These are phyloP conservation scores for Acropora tenuis DNA, from an alignment of 64 coral and sea anemone genomes.

Conservation along the genomic window DNA sequence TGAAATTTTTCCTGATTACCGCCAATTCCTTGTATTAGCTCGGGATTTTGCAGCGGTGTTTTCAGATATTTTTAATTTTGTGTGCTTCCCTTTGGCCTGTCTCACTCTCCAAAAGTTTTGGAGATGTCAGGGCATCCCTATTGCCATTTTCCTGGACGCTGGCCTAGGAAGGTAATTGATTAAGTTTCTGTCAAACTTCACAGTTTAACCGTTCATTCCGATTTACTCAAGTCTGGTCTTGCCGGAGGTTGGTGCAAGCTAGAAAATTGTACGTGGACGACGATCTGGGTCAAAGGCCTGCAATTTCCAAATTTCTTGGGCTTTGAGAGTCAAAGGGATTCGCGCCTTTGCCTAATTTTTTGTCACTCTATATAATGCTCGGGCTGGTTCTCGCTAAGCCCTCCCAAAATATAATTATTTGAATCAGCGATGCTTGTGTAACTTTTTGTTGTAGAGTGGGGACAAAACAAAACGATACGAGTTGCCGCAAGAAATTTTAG, in stretches of 20 bases:
- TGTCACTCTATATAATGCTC: background rate
- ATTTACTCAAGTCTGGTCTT: no score
- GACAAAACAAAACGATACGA: background rate
- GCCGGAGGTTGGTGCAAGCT: background rate
- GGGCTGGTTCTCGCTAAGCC: background rate
- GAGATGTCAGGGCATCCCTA: constrained; percentile 1
- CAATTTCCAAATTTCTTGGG: background rate
- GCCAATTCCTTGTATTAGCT: background rate
- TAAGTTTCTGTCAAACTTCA: constrained; percentile 14
- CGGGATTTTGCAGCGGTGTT: constrained; percentile 1
- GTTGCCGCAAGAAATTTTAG: no score
- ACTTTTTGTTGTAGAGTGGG: background rate
- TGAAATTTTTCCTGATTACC: constrained; percentile 3
- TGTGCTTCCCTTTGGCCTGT: constrained; percentile 43
- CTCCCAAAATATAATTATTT: constrained; percentile 11
- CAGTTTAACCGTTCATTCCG: background rate
- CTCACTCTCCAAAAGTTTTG: background rate
- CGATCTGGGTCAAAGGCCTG: background rate
- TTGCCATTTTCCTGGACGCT: constrained; percentile 17
- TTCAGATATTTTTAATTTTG: constrained; percentile 42
- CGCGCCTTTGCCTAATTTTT: background rate
- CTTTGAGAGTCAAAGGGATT: background rate
- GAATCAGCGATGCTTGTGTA: background rate
- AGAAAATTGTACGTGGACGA: background rate
- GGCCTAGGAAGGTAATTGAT: background rate